Conservation (phyloP, 2,113 vertebrate species). For the Carlito syrichta region DNA sequence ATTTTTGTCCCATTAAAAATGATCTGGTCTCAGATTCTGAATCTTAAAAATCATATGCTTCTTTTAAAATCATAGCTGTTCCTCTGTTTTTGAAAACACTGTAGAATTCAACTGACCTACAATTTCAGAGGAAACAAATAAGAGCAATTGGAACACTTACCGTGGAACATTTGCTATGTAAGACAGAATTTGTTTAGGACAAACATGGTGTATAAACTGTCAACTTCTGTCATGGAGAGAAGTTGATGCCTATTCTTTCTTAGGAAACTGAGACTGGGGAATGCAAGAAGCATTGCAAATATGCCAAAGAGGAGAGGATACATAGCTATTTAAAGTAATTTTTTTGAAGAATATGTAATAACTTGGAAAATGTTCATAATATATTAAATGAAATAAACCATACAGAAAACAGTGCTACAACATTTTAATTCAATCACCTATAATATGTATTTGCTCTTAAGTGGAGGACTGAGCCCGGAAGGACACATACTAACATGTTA, state of each 20-base stretch:
- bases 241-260: background rate
- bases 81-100: conserved; percentile 1
- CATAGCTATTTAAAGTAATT: background rate
- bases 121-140: background rate
- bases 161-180: background rate
- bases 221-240: background rate
- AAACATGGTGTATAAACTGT: background rate
- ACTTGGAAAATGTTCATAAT: background rate
- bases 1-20: background rate
- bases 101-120: background rate
- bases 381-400: background rate
- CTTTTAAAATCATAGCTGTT: background rate
- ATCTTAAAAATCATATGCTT: background rate
- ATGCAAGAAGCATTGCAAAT: background rate
- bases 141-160: background rate
- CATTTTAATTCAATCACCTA: background rate
- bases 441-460: background rate
- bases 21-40: background rate
- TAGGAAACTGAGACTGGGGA: background rate
- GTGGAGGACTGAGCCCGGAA: background rate
- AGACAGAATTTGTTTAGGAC: background rate
- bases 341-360: background rate
- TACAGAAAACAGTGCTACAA: background rate
- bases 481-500: background rate
- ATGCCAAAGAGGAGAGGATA: background rate